phyloP scores from a whole-genome alignment of 2,888 invertebrate species.

The Drosophila gaucha region DNA sequence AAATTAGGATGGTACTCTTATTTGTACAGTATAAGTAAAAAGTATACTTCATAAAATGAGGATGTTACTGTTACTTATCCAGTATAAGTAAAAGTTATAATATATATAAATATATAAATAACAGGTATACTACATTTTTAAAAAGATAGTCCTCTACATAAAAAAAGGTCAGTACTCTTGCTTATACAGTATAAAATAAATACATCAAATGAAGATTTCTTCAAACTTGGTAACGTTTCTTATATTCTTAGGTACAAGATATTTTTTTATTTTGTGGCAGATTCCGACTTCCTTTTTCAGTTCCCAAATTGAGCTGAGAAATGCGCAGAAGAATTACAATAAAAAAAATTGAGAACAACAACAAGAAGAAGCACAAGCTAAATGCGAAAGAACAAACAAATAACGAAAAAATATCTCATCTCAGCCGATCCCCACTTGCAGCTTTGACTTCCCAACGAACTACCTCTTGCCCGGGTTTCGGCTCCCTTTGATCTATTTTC shows the following conservation, averaged over 20 bases:
- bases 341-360: not conserved
- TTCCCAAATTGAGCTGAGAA: constrained; percentile 2
- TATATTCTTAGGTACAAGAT: not conserved
- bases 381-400: not conserved
- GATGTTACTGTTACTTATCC: too few species aligned
- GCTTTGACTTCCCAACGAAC: not conserved
- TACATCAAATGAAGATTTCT: not conserved
- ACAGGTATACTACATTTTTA: too few species aligned
- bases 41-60: too few species aligned
- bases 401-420: not conserved
- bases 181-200: not conserved
- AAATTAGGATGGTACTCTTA: too few species aligned
- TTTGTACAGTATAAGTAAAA: not conserved
- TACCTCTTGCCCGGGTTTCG: constrained; percentile 1
- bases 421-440: constrained; percentile 13
- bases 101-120: too few species aligned
- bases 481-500: constrained; percentile 46
- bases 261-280: not conserved
- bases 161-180: too few species aligned
- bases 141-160: too few species aligned
- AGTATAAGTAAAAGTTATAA: too few species aligned
- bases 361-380: not conserved
- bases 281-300: constrained; percentile 1
- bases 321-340: constrained; percentile 1
- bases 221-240: not conserved